A percentile compares a stretch with the other conserved stretches of the same genome.
phyloP scores from a whole-genome alignment of 1,140 invertebrate species.

The Cylas formicarius region DNA sequence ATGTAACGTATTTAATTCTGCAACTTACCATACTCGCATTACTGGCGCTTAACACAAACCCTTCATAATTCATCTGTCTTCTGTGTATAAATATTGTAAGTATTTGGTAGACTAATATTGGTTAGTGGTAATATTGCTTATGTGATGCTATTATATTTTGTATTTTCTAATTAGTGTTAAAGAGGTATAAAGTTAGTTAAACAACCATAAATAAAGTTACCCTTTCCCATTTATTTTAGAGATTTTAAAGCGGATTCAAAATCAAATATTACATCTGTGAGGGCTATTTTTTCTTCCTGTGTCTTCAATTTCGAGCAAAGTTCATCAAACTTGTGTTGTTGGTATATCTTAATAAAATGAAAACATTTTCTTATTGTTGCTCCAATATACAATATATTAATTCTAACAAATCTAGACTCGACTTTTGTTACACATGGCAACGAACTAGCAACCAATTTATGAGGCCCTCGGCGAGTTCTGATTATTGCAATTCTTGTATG shows the following conservation, averaged over 20 bases:
- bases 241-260: slow-evolving; percentile 24
- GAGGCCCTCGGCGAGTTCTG: slow-evolving; percentile 62
- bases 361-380: slow-evolving; percentile 74
- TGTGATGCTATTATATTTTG: too few species aligned
- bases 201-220: too few species aligned
- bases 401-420: slow-evolving; percentile 49
- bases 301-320: slow-evolving; percentile 49
- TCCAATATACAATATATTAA: slow-evolving; percentile 62
- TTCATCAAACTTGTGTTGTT: slow-evolving; percentile 50
- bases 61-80: too few species aligned
- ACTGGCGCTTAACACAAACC: too few species aligned
- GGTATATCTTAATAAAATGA: slow-evolving; percentile 60
- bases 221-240: not conserved
- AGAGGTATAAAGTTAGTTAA: too few species aligned
- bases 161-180: too few species aligned
- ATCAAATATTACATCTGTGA: slow-evolving; percentile 42
- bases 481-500: slow-evolving; percentile 65
- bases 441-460: slow-evolving; percentile 58
- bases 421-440: slow-evolving; percentile 60
- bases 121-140: too few species aligned
- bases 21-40: too few species aligned
- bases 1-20: too few species aligned
- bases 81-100: too few species aligned
- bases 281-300: slow-evolving; percentile 39
- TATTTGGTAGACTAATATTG: too few species aligned